phyloP scores from a whole-genome alignment of 2,113 vertebrate genomes.

The Nesogale talazaci region DNA sequence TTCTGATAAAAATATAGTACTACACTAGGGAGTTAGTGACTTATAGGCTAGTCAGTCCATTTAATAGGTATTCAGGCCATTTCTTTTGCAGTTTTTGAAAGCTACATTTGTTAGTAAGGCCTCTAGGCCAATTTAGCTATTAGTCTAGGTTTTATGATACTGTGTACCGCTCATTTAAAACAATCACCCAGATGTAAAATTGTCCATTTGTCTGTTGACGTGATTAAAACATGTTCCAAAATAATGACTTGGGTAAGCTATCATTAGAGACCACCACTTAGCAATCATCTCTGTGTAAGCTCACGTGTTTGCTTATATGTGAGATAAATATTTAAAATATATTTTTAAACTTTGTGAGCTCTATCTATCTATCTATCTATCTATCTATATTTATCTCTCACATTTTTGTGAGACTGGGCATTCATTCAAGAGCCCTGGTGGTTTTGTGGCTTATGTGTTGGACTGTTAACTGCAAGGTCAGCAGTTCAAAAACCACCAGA shows the following conservation, averaged over 20 bases:
- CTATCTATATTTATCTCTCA: too few relatives aligned
- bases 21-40: slow-evolving; percentile 49
- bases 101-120: slow-evolving; percentile 61
- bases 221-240: slow-evolving; percentile 40
- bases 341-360: too few relatives aligned
- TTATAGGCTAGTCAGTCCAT: slow-evolving; percentile 52
- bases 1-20: slow-evolving; percentile 41
- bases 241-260: background rate
- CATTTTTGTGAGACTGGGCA: too few relatives aligned
- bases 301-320: too few relatives aligned
- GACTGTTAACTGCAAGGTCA: too few relatives aligned
- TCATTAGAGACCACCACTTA: background rate
- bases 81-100: slow-evolving; percentile 74
- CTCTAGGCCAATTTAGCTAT: slow-evolving; percentile 68
- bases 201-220: slow-evolving; percentile 35
- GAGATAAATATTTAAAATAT: too few relatives aligned
- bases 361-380: too few relatives aligned
- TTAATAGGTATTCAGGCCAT: slow-evolving; percentile 46
- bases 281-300: too few relatives aligned
- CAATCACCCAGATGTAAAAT: slow-evolving; percentile 29
- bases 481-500: too few relatives aligned
- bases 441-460: too few relatives aligned
- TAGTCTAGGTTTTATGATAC: slow-evolving; percentile 73
- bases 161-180: slow-evolving; percentile 69
- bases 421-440: too few relatives aligned